A percentile compares a stretch with the other conserved stretches of the same genome.
Evolutionary conservation across 2,888 invertebrate genomes (phyloP).

Genomic region (Lasioglossum pauxillum): DNA sequence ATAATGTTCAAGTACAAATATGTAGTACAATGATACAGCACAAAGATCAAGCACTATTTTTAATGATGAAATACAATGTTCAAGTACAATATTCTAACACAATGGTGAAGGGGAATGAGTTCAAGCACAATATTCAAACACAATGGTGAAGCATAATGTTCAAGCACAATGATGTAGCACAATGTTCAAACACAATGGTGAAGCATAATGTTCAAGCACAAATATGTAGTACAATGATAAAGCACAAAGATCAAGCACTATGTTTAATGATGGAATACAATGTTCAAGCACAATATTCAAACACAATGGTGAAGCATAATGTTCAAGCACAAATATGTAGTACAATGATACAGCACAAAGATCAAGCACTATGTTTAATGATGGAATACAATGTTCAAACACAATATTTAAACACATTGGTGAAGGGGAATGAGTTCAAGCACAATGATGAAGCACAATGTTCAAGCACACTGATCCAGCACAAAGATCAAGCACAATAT

Average conservation of each 20-base stretch:
- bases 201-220: too few species aligned
- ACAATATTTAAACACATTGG: rapidly evolving
- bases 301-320: too few species aligned
- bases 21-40: too few species aligned
- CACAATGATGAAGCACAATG: background rate
- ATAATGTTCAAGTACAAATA: rapidly evolving
- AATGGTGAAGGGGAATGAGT: too few species aligned
- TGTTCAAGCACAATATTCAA: background rate
- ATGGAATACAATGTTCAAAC: too few species aligned
- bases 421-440: background rate
- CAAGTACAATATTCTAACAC: background rate
- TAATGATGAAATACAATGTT: rapidly evolving
- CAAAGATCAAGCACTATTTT: rapidly evolving
- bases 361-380: too few species aligned
- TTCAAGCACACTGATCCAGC: background rate
- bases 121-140: too few species aligned
- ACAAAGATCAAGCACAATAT: background rate
- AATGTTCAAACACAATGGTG: background rate
- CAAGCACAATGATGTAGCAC: background rate
- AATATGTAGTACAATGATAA: too few species aligned
- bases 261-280: rapidly evolving
- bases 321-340: background rate
- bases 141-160: too few species aligned
- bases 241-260: background rate
- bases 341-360: too few species aligned